Percentiles rank a stretch among this genome's conserved stretches.
phyloP scores from a whole-genome alignment of 1,140 invertebrate species.

The Ectropis grisescens region DNA sequence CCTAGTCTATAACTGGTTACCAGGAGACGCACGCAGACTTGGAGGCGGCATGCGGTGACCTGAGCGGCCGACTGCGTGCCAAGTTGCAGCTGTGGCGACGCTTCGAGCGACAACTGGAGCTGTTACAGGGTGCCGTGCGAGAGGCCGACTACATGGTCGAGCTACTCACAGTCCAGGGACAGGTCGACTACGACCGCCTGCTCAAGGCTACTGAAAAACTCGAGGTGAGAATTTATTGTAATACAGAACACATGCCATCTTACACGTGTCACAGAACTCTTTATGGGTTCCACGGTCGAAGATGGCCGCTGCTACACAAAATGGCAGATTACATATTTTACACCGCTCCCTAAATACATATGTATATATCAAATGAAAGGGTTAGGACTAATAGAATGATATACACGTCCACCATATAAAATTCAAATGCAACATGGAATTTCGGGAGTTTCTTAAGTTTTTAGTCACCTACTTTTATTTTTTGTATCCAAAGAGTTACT shows the following conservation, averaged over 20 bases:
- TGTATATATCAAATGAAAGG: too few relatives aligned
- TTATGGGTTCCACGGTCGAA: too few relatives aligned
- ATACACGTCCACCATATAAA: too few relatives aligned
- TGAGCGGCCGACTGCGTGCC: conserved; percentile 75
- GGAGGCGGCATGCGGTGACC: conserved; percentile 76
- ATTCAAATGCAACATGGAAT: too few relatives aligned
- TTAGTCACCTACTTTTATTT: too few relatives aligned
- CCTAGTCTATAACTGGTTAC: not conserved
- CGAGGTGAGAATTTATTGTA: conserved; percentile 74
- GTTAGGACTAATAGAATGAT: too few relatives aligned
- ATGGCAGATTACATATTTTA: too few relatives aligned
- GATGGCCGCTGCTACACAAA: too few relatives aligned
- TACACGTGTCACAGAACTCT: not conserved
- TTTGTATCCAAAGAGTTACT: too few relatives aligned
- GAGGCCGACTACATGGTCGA: conserved; percentile 91
- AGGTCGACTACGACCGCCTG: conserved; percentile 84
- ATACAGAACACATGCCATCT: not conserved
- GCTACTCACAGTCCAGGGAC: conserved; percentile 82
- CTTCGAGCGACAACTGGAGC: conserved; percentile 81
- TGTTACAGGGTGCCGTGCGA: conserved; percentile 83
- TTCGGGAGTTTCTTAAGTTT: too few relatives aligned
- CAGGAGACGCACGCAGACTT: conserved; percentile 80
- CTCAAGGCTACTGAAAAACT: conserved; percentile 84
- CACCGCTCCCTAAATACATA: too few relatives aligned
- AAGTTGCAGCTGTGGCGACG: conserved; percentile 79